Base-by-base conservation (phyloP, 30 jellyfish, hydroid and myxozoan genomes). In the Nemopilema nomurai region DNA sequence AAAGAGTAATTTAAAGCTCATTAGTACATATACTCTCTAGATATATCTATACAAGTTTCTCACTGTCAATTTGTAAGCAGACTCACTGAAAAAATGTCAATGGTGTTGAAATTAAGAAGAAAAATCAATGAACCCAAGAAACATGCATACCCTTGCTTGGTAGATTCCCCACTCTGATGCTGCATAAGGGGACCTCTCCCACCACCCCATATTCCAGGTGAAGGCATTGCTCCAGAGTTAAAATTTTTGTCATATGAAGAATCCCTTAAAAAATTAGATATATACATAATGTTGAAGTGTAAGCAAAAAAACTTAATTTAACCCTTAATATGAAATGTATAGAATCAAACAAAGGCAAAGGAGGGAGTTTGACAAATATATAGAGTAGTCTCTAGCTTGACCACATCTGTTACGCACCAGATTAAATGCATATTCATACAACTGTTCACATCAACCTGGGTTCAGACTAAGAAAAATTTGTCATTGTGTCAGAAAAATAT, bases 101-200 rank as follows among this genome's bases (percentile, higher is more conserved):
- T 3, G 13, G 13, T 41, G 57, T 6, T 3, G 0, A 1, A 51
- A 76, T 19, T 20, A 77, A 29, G 17, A 28, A 21, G n/a, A 64
- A 77, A 18, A 23, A 1, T 17, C 18, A 17, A 16, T 8, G 8
- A 1, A 68, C 51, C 0, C 23, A 6, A 20, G 20, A 13, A 18
- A 73, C 30, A 51, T 51, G 20, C 76, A 13, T 84, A 74, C 92
- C 86, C 92, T 72, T 84, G 78, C 32, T 75, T 85, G 49, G 50
- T 28, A 18, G 80, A 82, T 64, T 74, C 94, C 67, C 82, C 64
- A 20, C 73, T 74, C 70, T 83, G 92, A 71, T 83, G 92, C 62
- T 53, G 86, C 86, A 72, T 71, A 28, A 83, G 62, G 33, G 86
- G 92, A 0, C 92, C 92, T 53, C 92, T 71, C n/a, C 90, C 90